Evolutionary conservation across 1,140 invertebrate species (phyloP), one percentile per base, ranked within the genome.

Genomic region (Drosophila arizonae): DNA sequence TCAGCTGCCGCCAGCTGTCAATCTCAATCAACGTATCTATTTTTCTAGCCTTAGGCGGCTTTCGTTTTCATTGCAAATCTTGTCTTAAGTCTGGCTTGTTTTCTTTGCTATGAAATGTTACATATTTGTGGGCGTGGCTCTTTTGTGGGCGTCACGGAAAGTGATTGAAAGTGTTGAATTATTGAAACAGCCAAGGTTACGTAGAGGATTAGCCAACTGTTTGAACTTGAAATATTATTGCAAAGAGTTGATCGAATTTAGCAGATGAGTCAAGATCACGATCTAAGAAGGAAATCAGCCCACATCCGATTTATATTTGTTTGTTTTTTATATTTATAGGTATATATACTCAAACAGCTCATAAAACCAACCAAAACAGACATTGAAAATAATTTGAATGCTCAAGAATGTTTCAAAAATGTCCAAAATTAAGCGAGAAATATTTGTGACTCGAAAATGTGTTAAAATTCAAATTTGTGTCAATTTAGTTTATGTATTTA

Each of bases 51-150:
- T 57, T 10, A 63, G 65, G 72, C 74, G 73, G 62, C 74, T 85
- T 86, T 85, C 81, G 62, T 67, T 85, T 86, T 86, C 70, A 58
- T 71, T 77, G 48, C 57, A 63, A 52, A 77, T 81, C 76, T 86
- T 81, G 74, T 84, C 56, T 48, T 50, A 41, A 45, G 64, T 58
- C 63, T 54, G 43, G 81, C 79, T 66, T 73, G 52, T 76, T 76
- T 43, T 77, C 78, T 78, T 67, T 78, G 65, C 76, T 82, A 79
- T 30, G 4, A 30, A 82, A 79, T 68, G 66, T 65, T 82, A 82
- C 71, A 69, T 54, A 67, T 36, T 69, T 51, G 74, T 67, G 76
- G 55, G 69, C 62, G 72, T 67, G 69, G 30, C 36, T 21, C 4
- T 0, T 10, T 48, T 50, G 72, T 68, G 66, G 75, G 55, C 71